Conservation (phyloP, 2,888 invertebrate species). For the Rotaria macrura region DNA sequence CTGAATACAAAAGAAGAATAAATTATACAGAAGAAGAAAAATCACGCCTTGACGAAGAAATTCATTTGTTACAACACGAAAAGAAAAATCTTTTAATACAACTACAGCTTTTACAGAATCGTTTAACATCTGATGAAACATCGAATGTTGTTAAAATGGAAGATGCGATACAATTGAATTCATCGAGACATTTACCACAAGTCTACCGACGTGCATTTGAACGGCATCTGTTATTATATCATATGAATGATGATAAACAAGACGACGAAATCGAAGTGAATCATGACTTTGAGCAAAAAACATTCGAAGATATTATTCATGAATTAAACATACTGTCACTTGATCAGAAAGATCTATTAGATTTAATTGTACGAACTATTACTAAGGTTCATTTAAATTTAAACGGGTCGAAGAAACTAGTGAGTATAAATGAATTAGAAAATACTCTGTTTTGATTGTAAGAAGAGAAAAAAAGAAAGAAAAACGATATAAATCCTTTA, state of each 20-base stretch:
- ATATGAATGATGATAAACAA: background rate
- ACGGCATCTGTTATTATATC: background rate
- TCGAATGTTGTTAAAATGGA: background rate
- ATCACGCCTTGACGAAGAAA: background rate
- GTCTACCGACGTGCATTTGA: background rate
- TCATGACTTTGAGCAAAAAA: background rate
- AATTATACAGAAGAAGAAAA: background rate
- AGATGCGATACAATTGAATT: background rate
- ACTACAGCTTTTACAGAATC: constrained; percentile 13
- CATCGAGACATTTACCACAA: background rate
- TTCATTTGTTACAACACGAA: background rate
- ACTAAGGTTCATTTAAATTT: constrained; percentile 21
- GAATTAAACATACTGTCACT: background rate
- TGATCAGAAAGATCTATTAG: background rate
- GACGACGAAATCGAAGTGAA: background rate
- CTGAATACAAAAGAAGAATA: background rate
- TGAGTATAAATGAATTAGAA: background rate
- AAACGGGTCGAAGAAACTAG: background rate
- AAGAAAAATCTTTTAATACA: constrained; percentile 4
- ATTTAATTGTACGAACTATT: background rate
- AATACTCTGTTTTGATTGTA: background rate
- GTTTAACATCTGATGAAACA: background rate
- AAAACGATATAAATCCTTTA: no score
- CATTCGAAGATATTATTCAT: background rate
- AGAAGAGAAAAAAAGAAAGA: no score